Conservation (phyloP, 2,888 invertebrate species). For the Minunthozetes semirufus region DNA sequence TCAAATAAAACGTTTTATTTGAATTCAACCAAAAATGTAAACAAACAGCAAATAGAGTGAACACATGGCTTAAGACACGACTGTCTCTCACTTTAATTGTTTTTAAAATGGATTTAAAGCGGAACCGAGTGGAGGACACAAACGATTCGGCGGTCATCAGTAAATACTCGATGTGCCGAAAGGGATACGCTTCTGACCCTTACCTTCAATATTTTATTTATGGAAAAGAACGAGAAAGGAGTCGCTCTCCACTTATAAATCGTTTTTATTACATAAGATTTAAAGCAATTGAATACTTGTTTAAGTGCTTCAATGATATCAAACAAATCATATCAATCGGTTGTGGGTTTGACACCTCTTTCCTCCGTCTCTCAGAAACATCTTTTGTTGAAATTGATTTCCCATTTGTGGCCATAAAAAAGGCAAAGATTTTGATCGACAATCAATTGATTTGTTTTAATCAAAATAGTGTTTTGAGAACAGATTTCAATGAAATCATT, state of each 20-base stretch:
- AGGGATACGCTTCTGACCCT: constrained; percentile 22
- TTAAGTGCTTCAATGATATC: neutral
- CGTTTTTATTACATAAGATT: constrained; percentile 35
- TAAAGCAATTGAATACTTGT: constrained; percentile 29
- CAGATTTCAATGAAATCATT: neutral
- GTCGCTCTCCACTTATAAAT: constrained; percentile 35
- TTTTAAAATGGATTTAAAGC: neutral
- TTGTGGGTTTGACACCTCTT: constrained; percentile 35
- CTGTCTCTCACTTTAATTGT: no score
- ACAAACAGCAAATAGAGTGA: no score
- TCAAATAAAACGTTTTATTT: no score
- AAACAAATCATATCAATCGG: constrained; percentile 31
- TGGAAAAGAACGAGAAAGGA: neutral
- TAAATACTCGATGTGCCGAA: constrained; percentile 30
- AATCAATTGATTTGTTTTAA: constrained; percentile 14
- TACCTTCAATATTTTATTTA: constrained; percentile 26
- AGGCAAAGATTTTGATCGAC: constrained; percentile 24
- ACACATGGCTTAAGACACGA: no score
- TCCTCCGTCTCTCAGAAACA: neutral
- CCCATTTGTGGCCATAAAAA: constrained; percentile 30
- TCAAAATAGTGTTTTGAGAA: neutral
- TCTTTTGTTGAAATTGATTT: constrained; percentile 37
- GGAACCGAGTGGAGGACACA: constrained; percentile 8
- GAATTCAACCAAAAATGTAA: no score
- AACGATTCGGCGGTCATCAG: constrained; percentile 31